Evolutionary conservation across 2,888 invertebrate species (phyloP).

Genomic region (Amorpha juglandis): DNA sequence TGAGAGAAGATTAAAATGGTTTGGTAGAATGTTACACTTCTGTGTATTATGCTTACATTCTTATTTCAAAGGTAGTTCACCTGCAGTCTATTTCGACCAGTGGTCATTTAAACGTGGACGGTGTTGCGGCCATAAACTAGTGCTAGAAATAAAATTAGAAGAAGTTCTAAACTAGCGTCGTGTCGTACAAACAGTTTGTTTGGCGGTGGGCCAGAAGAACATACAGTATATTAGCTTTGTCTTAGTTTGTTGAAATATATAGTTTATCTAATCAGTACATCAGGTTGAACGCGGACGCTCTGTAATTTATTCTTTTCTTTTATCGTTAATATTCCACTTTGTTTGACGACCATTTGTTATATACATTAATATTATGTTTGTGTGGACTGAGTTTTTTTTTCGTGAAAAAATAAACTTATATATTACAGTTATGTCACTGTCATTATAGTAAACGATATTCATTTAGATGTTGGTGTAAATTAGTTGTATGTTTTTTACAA

Average conservation of each 20-base stretch:
- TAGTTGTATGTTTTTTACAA: too few relatives aligned
- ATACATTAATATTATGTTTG: neutral
- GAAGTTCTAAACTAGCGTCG: conserved; percentile 16
- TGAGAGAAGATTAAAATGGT: too few relatives aligned
- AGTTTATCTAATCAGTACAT: conserved; percentile 21
- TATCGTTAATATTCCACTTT: neutral
- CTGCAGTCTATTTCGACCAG: too few relatives aligned
- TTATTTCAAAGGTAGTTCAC: too few relatives aligned
- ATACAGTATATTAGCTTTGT: conserved; percentile 13
- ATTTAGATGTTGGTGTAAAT: too few relatives aligned
- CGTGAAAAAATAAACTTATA: too few relatives aligned
- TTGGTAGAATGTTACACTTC: too few relatives aligned
- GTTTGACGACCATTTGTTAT: neutral
- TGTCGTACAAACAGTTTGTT: conserved; percentile 13
- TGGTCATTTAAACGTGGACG: neutral
- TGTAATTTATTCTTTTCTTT: conserved; percentile 15
- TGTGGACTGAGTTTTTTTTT: too few relatives aligned
- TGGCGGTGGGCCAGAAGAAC: conserved; percentile 15
- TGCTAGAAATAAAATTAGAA: conserved; percentile 12
- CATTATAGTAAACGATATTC: too few relatives aligned
- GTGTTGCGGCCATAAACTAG: neutral
- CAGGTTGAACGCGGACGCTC: neutral
- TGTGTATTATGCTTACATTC: too few relatives aligned
- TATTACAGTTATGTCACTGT: too few relatives aligned
- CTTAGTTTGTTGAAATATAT: conserved; percentile 14